Base-by-base conservation (phyloP, 2,888 invertebrate genomes). In the Tromatobia lineatoria region DNA sequence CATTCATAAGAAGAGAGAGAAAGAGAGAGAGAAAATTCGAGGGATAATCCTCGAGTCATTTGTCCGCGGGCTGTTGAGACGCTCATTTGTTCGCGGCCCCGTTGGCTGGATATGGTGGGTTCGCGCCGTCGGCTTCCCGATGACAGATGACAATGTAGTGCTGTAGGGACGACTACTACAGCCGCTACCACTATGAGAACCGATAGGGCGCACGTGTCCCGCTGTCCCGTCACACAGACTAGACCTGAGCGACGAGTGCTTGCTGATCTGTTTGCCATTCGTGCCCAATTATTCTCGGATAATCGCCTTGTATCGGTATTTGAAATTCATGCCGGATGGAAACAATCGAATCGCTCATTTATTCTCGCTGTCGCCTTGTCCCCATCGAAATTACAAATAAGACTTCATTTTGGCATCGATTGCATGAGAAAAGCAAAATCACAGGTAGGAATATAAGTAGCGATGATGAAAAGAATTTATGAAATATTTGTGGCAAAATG, bases 271-370 rank as follows among this genome's bases (percentile, higher is more conserved):
- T 93, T 93, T 93, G 93, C 92, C 89, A 88, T 92, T 92, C 90
- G 91, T 90, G 90, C 91, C 93, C 91, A 92, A 93, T 93, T 93
- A 93, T 93, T 93, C 92, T 90, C 93, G 93, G 93, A 93, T 93
- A 91, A 93, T 92, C 91, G 91, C 89, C 89, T 89, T 90, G 88
- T 90, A 91, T 92, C 90, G 89, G 61, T 52, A 64, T 54, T 59
- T 34, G 34, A 61, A 25, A 42, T 69, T 34, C 34, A 15, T 73
- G 59, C 54, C 47, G 42, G 88, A 76, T 87, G 80, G 87, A 89
- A 90, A 91, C 90, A 91, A 90, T 90, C 88, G 87, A 89, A 87
- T 23, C n/a, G 54, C 66, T 23, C 50, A 50, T 80, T 73, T 50
- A 25, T 50, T 87, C 86, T 84, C 50, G 86, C 86, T 87, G 83